phyloP scores from a whole-genome alignment of 2,888 invertebrate genomes.

The Caenorhabditis uteleia region DNA sequence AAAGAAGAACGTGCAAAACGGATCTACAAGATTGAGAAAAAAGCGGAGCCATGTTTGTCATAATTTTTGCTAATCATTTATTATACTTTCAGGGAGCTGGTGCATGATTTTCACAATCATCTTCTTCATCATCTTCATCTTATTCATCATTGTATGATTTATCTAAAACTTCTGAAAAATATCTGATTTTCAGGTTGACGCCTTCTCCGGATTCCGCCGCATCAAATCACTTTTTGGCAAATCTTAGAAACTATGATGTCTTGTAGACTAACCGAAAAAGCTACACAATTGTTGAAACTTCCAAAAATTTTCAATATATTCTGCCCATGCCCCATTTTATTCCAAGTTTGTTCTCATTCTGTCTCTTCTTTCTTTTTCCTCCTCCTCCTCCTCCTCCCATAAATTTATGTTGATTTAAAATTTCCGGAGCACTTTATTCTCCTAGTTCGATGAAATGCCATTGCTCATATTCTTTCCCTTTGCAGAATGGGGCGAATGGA shows the following conservation, averaged over 20 bases:
- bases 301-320: no score
- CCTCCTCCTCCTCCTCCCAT: neutral
- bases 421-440: no score
- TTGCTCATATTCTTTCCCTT: no score
- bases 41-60: constrained; percentile 25
- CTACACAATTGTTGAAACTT: no score
- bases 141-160: constrained; percentile 10
- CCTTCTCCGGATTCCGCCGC: constrained; percentile 7
- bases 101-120: constrained; percentile 1
- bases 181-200: constrained; percentile 16
- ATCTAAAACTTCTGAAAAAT: neutral
- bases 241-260: no score
- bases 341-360: neutral
- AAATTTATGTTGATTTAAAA: no score
- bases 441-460: no score
- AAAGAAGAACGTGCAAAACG: constrained; percentile 19
- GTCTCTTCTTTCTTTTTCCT: neutral
- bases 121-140: constrained; percentile 1
- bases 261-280: no score
- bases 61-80: neutral
- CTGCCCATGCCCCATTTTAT: neutral
- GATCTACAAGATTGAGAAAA: constrained; percentile 34
- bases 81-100: constrained; percentile 22
- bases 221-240: constrained; percentile 11
- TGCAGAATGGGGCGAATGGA: no score